Evolutionary conservation across 1,140 invertebrate species (phyloP), one percentile per base, ranked within the genome.

Genomic region (Rhagoletis pomonella): DNA sequence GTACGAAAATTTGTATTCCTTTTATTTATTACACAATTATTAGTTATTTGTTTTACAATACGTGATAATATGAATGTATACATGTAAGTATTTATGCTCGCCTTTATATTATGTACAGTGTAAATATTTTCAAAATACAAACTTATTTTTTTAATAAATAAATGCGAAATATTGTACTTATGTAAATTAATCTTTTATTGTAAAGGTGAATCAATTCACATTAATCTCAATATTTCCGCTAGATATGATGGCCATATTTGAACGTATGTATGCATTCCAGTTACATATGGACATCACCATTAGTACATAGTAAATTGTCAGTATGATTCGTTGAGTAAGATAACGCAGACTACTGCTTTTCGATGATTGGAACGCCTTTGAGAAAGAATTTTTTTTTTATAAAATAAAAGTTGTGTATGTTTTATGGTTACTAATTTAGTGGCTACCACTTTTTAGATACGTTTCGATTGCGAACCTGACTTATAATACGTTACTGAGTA

Each of bases 31-130:
- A 55, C 73, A 81, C 73, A 81, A 81, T 55, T 9, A 19, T 81
- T 14, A 17, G 19, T 81, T 81, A 55, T 81, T 81, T 81, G 47
- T 58, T 81, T 55, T 29, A 19, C n/a, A 81, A 58, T 81, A 81
- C 10, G 47, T 14, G 17, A 19, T 55, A 19, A 19, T 58, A 17
- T 81, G 0, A 29, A 29, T 81, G 17, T 81, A 81, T 55, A 55
- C 29, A 81, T 58, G 6, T 55, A 17, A 7, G 29, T 29, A 29
- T 29, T 29, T 77, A 50, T 55, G 73, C 55, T 55, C 47, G 14
- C 17, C 47, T 81, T 17, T 81, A 81, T 81, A 55, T 81, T 81
- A 81, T 81, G 44, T 81, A 81, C 73, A 81, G 47, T 19, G 47
- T 81, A 10, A 19, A 55, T 55, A 29, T 81, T 55, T 81, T 14